These are phyloP conservation scores for Sesamia inferens DNA, from an alignment of 2,888 invertebrate species.

Conservation along the genomic window DNA sequence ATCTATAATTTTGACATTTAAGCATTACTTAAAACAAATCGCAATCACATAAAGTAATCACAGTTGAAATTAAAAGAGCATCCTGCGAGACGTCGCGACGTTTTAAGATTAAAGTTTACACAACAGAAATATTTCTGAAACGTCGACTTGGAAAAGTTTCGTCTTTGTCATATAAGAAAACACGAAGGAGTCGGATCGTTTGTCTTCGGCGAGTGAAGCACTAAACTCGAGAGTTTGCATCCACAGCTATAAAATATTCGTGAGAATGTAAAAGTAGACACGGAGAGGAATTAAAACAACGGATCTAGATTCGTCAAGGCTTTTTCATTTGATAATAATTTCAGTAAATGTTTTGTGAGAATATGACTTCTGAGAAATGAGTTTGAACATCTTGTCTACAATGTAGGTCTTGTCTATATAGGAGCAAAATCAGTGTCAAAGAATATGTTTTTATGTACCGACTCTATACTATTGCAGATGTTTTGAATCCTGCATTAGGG, in stretches of 20 bases:
- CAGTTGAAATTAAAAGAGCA: slow-evolving; percentile 66
- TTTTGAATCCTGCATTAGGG: not conserved
- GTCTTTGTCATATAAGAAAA: slow-evolving; percentile 87
- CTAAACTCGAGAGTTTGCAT: slow-evolving; percentile 79
- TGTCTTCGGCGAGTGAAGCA: slow-evolving; percentile 76
- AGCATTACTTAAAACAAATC: slow-evolving; percentile 23
- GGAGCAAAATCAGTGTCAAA: not conserved
- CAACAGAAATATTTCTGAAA: slow-evolving; percentile 83
- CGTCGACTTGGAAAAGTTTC: slow-evolving; percentile 80
- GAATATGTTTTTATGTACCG: not conserved
- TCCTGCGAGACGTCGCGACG: slow-evolving; percentile 53
- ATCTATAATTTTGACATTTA: not conserved
- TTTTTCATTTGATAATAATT: slow-evolving; percentile 51
- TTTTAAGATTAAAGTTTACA: slow-evolving; percentile 76
- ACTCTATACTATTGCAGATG: too few species aligned
- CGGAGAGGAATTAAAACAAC: slow-evolving; percentile 64
- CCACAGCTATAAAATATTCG: slow-evolving; percentile 80
- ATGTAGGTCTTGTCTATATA: not conserved
- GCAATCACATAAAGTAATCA: slow-evolving; percentile 63
- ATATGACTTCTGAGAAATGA: slow-evolving; percentile 4
- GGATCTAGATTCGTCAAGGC: slow-evolving; percentile 61
- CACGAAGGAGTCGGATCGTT: slow-evolving; percentile 80
- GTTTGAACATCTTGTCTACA: not conserved
- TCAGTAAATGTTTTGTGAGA: slow-evolving; percentile 15
- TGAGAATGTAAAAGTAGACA: slow-evolving; percentile 66